Conservation (phyloP, 2,113 vertebrate genomes). For the Anoplopoma fimbria region DNA sequence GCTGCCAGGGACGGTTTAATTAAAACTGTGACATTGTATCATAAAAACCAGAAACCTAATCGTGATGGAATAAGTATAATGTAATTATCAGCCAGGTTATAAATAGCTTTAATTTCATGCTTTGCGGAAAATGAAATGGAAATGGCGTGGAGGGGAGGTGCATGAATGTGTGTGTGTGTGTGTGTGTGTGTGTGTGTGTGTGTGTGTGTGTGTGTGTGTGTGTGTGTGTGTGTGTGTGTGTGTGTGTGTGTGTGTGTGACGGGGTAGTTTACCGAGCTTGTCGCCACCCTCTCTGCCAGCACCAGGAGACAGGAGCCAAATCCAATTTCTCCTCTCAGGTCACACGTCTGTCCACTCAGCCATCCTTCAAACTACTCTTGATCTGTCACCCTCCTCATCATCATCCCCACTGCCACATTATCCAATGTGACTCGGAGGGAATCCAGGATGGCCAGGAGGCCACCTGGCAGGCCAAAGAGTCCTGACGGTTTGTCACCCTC, state of each 20-base stretch:
- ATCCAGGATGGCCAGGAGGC: constrained; percentile 7
- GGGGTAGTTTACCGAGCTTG: constrained; percentile 79
- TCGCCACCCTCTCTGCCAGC: constrained; percentile 74
- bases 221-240: constrained; percentile 17
- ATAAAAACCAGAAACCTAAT: constrained; percentile 82
- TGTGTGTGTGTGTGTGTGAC: constrained; percentile 3
- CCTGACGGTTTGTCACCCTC: constrained; percentile 52
- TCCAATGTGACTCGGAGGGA: constrained; percentile 48
- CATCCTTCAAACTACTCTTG: constrained; percentile 70
- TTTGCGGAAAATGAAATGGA: constrained; percentile 82
- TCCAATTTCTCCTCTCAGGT: constrained; percentile 75
- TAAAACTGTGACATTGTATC: constrained; percentile 83
- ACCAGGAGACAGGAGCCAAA: constrained; percentile 77
- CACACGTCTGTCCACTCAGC: constrained; percentile 75
- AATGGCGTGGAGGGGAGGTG: constrained; percentile 64
- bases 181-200: not conserved
- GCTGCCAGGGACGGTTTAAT: constrained; percentile 79
- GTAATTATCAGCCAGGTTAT: constrained; percentile 84
- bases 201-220: constrained; percentile 9
- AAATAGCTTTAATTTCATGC: constrained; percentile 86
- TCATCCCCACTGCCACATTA: constrained; percentile 60
- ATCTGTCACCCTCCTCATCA: constrained; percentile 64
- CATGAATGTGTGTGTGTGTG: constrained; percentile 22
- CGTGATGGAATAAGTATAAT: constrained; percentile 83
- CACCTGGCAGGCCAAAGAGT: constrained; percentile 41